Base-by-base conservation (phyloP, 2,113 vertebrate genomes). In the Marmota flaviventris region DNA sequence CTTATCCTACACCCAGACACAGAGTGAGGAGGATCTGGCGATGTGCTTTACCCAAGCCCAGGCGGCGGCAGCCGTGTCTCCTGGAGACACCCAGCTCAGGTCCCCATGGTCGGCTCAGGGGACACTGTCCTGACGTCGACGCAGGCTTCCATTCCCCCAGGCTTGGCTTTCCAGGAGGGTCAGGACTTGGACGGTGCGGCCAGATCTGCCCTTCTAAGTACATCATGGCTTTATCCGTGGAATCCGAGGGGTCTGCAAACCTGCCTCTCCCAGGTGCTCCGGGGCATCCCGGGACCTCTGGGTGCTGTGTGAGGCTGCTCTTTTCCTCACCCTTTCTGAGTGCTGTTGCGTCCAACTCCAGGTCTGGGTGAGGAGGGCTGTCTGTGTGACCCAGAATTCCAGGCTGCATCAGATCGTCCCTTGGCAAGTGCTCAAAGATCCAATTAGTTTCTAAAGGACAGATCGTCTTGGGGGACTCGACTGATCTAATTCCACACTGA, bases 401-500 rank as follows among this genome's bases (percentile, higher is more conserved):
- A 92, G 97, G 96, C 97, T 97, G 20, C 85, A 90, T 98, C 97
- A 97, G 96, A 98, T 96, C 94, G 96, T 98, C 97, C 96, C 96
- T 94, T 98, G 98, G 98, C 98, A 94, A 89, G 81, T 69, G 48
- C 86, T 97, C 98, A 98, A 98, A 98, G 98, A 96, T 97, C 97
- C 98, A 98, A 96, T 98, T 98, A 98, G 98, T 97, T 95, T 98
- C 95, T 91, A 97, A 98, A 98, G 98, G 98, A 98, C 98, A 98
- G 91, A 96, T 96, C 98, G 97, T 98, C 98, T 98, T 98, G 63
- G 95, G 98, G 98, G 98, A 98, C 94, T 97, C 91, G 79, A 93
- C 93, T 94, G 97, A 97, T 97, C 94, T 98, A 97, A 98, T 95
- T 94, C 92, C 53, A 94, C 84, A 95, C 98, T 25, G 61, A 96